A percentile compares a stretch with the other conserved stretches of the same genome.
Conservation (phyloP, 2,888 invertebrate species). For the Helobdella robusta region DNA sequence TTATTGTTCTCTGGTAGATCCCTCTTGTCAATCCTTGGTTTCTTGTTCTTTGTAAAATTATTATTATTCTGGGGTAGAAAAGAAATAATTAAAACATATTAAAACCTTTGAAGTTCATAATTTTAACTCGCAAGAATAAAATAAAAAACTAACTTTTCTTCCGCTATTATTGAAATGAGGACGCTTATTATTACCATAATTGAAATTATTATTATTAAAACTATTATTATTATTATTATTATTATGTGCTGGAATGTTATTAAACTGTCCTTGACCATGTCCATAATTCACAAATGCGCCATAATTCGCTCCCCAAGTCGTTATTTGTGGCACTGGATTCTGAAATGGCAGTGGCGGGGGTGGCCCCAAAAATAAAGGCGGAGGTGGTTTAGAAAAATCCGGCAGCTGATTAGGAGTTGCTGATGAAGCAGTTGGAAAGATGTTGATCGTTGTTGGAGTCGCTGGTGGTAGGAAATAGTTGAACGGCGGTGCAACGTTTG, state of each 20-base stretch:
- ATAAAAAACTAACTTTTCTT: too few species aligned
- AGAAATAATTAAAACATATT: too few species aligned
- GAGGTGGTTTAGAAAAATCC: conserved; percentile 15
- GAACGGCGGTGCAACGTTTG: not conserved
- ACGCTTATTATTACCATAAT: not conserved
- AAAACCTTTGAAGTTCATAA: too few species aligned
- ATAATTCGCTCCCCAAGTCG: too few species aligned
- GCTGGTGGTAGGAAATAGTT: not conserved
- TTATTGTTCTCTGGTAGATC: conserved; percentile 38
- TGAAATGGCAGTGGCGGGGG: not conserved
- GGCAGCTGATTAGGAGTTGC: not conserved
- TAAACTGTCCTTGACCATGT: too few species aligned
- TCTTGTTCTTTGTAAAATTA: too few species aligned
- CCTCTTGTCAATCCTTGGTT: conserved; percentile 28
- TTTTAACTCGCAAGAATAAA: too few species aligned
- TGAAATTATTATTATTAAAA: conserved; percentile 3
- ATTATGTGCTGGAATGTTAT: not conserved
- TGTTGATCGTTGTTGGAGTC: not conserved
- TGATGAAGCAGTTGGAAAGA: not conserved
- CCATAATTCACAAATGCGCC: too few species aligned
- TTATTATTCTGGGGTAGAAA: too few species aligned
- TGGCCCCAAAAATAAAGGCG: not conserved
- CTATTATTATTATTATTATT: conserved; percentile 8
- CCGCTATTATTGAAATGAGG: not conserved
- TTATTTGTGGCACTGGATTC: too few species aligned